Evolutionary conservation across 1,140 invertebrate species (phyloP), one percentile per base, ranked within the genome.

Genomic region (Bombus waltoni): DNA sequence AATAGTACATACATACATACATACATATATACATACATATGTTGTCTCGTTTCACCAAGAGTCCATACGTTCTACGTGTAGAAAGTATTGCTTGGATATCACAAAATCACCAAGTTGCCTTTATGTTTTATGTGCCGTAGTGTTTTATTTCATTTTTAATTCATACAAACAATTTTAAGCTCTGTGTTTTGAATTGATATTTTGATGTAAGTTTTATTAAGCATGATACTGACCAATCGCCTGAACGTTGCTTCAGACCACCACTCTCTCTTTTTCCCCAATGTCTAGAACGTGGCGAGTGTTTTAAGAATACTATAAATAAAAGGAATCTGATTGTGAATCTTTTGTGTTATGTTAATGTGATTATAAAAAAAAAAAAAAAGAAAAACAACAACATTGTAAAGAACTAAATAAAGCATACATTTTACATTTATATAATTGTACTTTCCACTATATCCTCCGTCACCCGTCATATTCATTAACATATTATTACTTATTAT

Each of bases 341-440:
- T 93, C 92, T 94, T 91, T 94, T 95, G 93, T 95, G 94, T 94
- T 95, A 95, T 87, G 92, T 95, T 94, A 94, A 94, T 94, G 94
- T 95, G 93, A 94, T 94, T 94, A 92, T 91, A 91, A 70, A 85
- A 35, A 86, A 25, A 92, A 90, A 91, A 68, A 80, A 57, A 91
- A 89, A 53, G 66, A 32, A 86, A 81, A 88, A 94, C 90, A 94
- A 93, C 90, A 93, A 94, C 91, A 94, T 92, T 94, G 94, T 94
- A 94, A 95, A 95, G 90, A 94, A 94, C 88, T 94, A 94, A 95
- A 94, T 95, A 95, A 95, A 95, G 93, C 94, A 94, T 94, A 95
- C 94, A 94, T 95, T 95, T 95, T 95, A 94, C 94, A 94, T 94
- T 94, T 94, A 93, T 1, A 9, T 8, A 13, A 57, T 32, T 40